Evolutionary conservation across 2,888 invertebrate species (phyloP), one percentile per base, ranked within the genome.

Genomic region (Melinaea marsaeus): DNA sequence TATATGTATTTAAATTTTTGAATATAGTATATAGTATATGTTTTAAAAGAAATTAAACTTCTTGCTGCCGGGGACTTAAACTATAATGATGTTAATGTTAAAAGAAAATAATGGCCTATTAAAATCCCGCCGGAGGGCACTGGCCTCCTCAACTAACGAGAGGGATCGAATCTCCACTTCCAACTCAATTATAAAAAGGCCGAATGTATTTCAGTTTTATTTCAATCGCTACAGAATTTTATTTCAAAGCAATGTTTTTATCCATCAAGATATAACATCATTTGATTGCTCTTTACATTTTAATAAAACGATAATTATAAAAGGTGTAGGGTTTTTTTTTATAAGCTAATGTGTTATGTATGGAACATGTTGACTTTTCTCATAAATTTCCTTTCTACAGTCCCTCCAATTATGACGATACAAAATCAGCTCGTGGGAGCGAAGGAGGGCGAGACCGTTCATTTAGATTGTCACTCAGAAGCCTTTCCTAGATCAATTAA

Each of bases 361-460:
- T 22, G 22, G 22, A 22, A 22, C 22, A 22, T 22, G 22, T 42
- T 9, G 11, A 9, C 11, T 42, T 42, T 42, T 9, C 11, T 42
- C 37, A 42, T 22, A n/a, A 58, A 34, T 45, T 32, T 57, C 64
- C 74, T 75, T 73, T 69, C 88, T 91, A 9, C 91, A 95, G 95
- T 95, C 90, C 93, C 94, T 47, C 95, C 95, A 58, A 94, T 95
- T 92, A 94, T 95, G 81, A 94, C 93, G 91, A 94, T 95, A 80
- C 94, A 94, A 76, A 94, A 95, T 83, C 95, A 95, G 84, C 89
- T 95, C 76, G 94, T 95, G 4, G 95, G 95, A 47, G 94, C 94
- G 1, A 92, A 93, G 72, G 92, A 93, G 76, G 94, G 94, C 34
- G 94, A 95, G 73, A 91, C 93, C 69, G 92, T 95, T 74, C 92